These are phyloP conservation scores for Cryptocephalus primarius DNA, from an alignment of 2,888 invertebrate species.

Conservation along the genomic window DNA sequence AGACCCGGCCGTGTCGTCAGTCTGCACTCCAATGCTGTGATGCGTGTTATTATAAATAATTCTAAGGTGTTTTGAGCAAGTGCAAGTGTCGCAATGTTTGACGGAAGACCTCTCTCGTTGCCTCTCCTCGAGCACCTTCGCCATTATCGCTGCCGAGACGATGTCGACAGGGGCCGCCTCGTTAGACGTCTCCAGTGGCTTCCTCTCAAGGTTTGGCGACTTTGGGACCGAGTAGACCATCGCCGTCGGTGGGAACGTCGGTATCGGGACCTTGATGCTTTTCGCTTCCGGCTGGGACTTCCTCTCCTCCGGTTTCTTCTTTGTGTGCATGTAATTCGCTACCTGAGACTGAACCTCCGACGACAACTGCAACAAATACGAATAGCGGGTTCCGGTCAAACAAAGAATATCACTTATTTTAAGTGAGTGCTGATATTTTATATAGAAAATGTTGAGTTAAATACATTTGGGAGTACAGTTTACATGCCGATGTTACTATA, in stretches of 20 bases:
- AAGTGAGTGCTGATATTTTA: too few species aligned
- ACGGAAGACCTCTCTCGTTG: conserved; percentile 67
- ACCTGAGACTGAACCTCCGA: conserved; percentile 86
- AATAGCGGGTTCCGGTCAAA: not conserved
- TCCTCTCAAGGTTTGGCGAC: conserved; percentile 31
- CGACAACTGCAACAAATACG: conserved; percentile 57
- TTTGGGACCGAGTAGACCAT: conserved; percentile 61
- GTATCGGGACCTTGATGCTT: conserved; percentile 63
- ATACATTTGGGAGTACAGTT: too few species aligned
- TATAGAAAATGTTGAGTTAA: too few species aligned
- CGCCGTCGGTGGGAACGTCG: conserved; percentile 74
- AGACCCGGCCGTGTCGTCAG: conserved; percentile 32
- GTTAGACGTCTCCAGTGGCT: conserved; percentile 40
- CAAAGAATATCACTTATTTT: too few species aligned
- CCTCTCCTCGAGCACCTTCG: conserved; percentile 80
- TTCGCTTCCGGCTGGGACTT: conserved; percentile 39
- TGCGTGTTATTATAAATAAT: conserved; percentile 46
- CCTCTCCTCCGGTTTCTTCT: conserved; percentile 41
- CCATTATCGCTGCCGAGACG: conserved; percentile 81
- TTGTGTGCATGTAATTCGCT: conserved; percentile 61
- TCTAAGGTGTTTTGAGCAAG: conserved; percentile 47
- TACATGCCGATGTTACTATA: too few species aligned
- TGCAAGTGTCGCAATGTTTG: conserved; percentile 76
- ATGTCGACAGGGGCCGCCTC: conserved; percentile 57
- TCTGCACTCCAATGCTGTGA: conserved; percentile 55